Conservation (phyloP, 2,797 vertebrate genomes). For the Capromys pilorides region DNA sequence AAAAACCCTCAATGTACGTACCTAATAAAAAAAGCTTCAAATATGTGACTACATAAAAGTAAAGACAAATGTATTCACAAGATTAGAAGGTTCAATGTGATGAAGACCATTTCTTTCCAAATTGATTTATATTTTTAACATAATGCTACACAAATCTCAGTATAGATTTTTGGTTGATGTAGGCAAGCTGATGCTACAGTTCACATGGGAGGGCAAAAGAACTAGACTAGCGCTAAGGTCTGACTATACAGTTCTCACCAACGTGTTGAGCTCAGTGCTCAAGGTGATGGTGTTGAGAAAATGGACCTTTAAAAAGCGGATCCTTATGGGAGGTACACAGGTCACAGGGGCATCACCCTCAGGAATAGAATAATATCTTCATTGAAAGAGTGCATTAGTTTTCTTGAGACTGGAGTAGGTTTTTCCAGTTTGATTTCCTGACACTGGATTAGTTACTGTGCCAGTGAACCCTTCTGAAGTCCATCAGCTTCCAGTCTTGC, state of each 20-base stretch:
- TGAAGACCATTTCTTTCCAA: neutral
- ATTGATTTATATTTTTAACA: neutral
- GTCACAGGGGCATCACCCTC: neutral
- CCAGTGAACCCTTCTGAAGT: neutral
- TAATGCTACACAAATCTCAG: neutral
- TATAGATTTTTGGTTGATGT: neutral
- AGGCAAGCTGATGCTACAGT: constrained; percentile 13
- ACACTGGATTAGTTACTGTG: neutral
- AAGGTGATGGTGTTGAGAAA: neutral
- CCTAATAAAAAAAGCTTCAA: neutral
- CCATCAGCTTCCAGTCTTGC: neutral
- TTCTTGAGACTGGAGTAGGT: neutral
- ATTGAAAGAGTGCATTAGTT: neutral
- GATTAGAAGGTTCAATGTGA: neutral
- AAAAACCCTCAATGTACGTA: neutral
- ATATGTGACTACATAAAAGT: neutral
- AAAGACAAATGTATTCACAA: neutral
- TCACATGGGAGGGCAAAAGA: constrained; percentile 1
- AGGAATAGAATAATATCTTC: neutral
- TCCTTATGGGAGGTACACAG: neutral
- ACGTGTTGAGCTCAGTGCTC: neutral
- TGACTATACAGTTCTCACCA: neutral
- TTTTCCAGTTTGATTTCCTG: neutral
- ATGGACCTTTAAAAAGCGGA: neutral
- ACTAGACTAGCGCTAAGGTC: neutral